Base-by-base conservation (phyloP, 1,140 invertebrate species). In the Chionoecetes opilio region DNA sequence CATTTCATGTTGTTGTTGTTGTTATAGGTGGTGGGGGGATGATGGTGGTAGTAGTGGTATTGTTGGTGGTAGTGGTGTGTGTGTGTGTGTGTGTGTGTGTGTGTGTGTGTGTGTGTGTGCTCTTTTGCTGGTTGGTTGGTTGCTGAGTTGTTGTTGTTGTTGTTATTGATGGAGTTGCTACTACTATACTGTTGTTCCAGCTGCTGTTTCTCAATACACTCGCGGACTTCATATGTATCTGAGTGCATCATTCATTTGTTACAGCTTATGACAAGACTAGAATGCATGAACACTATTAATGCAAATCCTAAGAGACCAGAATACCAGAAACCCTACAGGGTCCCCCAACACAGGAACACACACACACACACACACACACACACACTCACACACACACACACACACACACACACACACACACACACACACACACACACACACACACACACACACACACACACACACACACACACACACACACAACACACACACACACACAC, bases 371-470 rank as follows among this genome's bases (percentile, higher is more conserved):
- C 63, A 75, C 63, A 75, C 63, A 75, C 63, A 75, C 63, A 75
- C 63, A 75, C 63, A 75, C 63, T n/a, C 63, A 75, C 63, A 75
- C 46, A 53, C 46, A 53, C 46, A 53, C 46, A n/a, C n/a, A 21
- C 53, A 9, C 8, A 63, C 8, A 8, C 5, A 63, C 6, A 26
- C 21, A 26, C 53, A 9, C 0, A 75, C 63, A 75, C 63, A 75
- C 63, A 75, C 63, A 75, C 63, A 75, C 63, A 75, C 63, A 75
- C 63, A 75, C 63, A 75, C 63, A 75, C 63, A 75, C 63, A 75
- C 63, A 75, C 46, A 53, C 46, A 53, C 46, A 53, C 46, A 21
- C 53, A 9, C 8, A 63, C 8, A 8, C 5, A 63, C 6, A 26
- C 21, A 26, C 53, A 9, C 0, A 75, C 63, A 75, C 63, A 75